Conservation (phyloP, 2,888 invertebrate species). For the Apomyelois bistriatella region DNA sequence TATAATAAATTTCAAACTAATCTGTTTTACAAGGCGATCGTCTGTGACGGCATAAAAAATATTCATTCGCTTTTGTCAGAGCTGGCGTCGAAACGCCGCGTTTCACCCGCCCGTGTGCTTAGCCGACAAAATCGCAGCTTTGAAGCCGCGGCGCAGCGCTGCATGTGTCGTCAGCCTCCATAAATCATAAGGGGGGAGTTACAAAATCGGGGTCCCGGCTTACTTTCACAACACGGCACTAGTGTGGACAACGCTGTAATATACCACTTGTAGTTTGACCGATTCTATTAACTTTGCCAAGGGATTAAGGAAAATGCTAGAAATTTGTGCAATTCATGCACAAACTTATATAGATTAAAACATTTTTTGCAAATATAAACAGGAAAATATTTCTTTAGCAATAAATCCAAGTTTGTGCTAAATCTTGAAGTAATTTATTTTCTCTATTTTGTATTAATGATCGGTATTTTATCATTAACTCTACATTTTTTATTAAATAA, state of each 20-base stretch:
- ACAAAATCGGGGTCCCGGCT: conserved; percentile 60
- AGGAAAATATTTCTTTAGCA: too few relatives aligned
- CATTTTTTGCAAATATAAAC: too few relatives aligned
- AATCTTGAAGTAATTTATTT: too few relatives aligned
- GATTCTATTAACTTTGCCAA: conserved; percentile 6
- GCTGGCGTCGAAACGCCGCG: conserved; percentile 39
- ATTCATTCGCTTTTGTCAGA: too few relatives aligned
- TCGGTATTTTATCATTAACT: too few relatives aligned
- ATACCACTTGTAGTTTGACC: conserved; percentile 24
- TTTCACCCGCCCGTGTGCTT: conserved; percentile 38
- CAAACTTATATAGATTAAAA: not conserved
- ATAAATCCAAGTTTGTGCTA: too few relatives aligned
- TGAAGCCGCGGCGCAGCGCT: conserved; percentile 66
- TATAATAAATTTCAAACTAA: too few relatives aligned
- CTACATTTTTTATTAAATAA: not conserved
- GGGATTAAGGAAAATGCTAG: not conserved
- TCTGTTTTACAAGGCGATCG: too few relatives aligned
- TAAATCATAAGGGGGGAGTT: conserved; percentile 66
- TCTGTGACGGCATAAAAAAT: too few relatives aligned
- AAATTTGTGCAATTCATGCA: not conserved
- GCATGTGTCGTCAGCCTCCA: conserved; percentile 72
- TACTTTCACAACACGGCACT: conserved; percentile 57
- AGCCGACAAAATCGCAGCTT: conserved; percentile 54
- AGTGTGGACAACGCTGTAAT: conserved; percentile 37
- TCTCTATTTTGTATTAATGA: too few relatives aligned